Evolutionary conservation across 2,888 invertebrate species (phyloP).

Genomic region (Hypsopygia costalis): DNA sequence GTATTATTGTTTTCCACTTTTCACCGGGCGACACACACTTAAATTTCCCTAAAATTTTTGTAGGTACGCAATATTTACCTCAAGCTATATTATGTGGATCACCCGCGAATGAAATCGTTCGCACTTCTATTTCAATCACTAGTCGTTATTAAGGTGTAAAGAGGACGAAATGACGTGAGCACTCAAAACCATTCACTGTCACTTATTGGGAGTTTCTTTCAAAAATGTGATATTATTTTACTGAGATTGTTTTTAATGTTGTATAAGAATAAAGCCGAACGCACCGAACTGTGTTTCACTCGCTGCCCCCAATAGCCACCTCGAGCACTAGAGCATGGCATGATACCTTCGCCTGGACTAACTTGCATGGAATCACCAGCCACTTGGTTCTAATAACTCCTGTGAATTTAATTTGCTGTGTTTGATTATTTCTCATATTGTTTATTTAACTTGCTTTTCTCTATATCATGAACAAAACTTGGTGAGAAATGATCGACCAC

Average conservation of each 20-base stretch:
- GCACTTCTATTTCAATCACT: slow-evolving; percentile 34
- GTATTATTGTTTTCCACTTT: slow-evolving; percentile 72
- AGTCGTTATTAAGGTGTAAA: slow-evolving; percentile 10
- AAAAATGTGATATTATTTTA: slow-evolving; percentile 52
- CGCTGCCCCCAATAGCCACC: slow-evolving; percentile 64
- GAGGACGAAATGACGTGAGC: slow-evolving; percentile 40
- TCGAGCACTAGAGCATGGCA: slow-evolving; percentile 72
- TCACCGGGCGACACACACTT: slow-evolving; percentile 57
- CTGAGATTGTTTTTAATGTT: slow-evolving; percentile 53
- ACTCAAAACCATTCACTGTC: slow-evolving; percentile 56
- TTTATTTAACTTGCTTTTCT: slow-evolving; percentile 17
- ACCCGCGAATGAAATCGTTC: slow-evolving; percentile 41
- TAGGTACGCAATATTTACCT: slow-evolving; percentile 34
- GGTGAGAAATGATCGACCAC: slow-evolving; percentile 41
- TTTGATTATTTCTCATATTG: slow-evolving; percentile 37
- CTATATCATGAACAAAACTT: not conserved
- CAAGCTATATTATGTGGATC: slow-evolving; percentile 34
- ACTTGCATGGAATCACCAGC: slow-evolving; percentile 57
- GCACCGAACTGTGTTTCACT: slow-evolving; percentile 80
- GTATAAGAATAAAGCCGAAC: slow-evolving; percentile 71
- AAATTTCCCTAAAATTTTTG: slow-evolving; percentile 40
- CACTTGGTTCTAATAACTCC: slow-evolving; percentile 25
- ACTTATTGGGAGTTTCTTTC: slow-evolving; percentile 53
- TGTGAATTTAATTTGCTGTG: slow-evolving; percentile 28
- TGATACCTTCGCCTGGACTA: slow-evolving; percentile 51